These are phyloP conservation scores for Amblyjoppa proteus DNA, from an alignment of 2,888 invertebrate genomes.

Conservation along the genomic window DNA sequence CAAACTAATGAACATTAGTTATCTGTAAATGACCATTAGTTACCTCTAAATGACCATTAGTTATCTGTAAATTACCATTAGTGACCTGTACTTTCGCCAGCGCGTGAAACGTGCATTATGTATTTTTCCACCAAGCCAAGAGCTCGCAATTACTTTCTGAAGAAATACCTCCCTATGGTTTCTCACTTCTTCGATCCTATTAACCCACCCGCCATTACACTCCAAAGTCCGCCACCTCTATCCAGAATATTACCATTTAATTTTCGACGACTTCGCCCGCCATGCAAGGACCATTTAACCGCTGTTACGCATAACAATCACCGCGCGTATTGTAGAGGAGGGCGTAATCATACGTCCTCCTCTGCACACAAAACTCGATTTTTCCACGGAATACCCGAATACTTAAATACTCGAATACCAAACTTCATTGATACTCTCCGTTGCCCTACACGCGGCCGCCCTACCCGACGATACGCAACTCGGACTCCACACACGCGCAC, in stretches of 20 bases:
- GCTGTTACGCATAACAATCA: neutral
- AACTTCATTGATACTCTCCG: conserved; percentile 30
- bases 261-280: neutral
- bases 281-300: neutral
- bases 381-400: neutral
- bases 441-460: neutral
- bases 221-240: neutral
- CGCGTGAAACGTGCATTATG: too few relatives aligned
- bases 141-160: too few relatives aligned
- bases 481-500: neutral
- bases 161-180: neutral
- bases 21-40: too few relatives aligned
- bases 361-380: conserved; percentile 26
- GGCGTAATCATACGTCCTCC: neutral
- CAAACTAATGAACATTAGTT: too few relatives aligned
- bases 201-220: neutral
- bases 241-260: conserved; percentile 16
- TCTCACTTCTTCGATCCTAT: neutral
- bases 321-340: neutral
- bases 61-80: too few relatives aligned
- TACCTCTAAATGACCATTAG: too few relatives aligned
- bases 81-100: too few relatives aligned
- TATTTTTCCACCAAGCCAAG: too few relatives aligned
- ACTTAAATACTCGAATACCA: conserved; percentile 1
- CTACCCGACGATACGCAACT: conserved; percentile 12